Percentiles rank a stretch among this genome's conserved stretches.
Conservation (phyloP, 1,140 invertebrate genomes). For the Radopholus similis region DNA sequence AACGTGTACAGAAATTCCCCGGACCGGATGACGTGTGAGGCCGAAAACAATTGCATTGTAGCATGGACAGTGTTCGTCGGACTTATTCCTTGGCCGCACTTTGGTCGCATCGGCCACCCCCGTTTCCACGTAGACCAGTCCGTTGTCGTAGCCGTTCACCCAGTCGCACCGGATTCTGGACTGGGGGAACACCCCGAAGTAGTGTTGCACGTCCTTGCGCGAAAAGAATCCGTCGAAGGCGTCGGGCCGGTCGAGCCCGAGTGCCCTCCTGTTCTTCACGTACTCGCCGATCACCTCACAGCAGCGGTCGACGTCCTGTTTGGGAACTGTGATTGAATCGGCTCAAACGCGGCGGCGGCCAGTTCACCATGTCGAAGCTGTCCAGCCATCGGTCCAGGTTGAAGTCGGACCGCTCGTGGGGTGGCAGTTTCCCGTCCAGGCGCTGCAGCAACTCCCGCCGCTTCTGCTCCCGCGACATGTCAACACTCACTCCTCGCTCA, state of each 20-base stretch:
- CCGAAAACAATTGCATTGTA: background rate
- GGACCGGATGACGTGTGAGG: constrained; percentile 10
- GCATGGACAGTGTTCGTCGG: background rate
- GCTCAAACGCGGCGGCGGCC: background rate
- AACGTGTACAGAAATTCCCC: constrained; percentile 37
- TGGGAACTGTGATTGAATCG: background rate
- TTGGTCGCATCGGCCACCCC: constrained; percentile 37
- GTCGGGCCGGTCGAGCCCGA: constrained; percentile 36
- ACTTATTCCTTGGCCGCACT: constrained; percentile 2
- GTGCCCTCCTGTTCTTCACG: constrained; percentile 29
- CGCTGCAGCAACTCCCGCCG: constrained; percentile 23
- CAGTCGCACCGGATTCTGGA: constrained; percentile 27
- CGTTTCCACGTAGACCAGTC: constrained; percentile 45
- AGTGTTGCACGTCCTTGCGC: constrained; percentile 27
- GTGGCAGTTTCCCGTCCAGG: constrained; percentile 13
- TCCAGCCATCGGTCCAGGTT: constrained; percentile 40
- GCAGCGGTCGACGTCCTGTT: constrained; percentile 31
- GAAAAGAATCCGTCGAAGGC: constrained; percentile 32
- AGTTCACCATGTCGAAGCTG: constrained; percentile 32
- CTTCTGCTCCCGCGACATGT: constrained; percentile 12
- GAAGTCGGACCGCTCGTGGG: constrained; percentile 42
- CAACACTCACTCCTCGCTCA: background rate
- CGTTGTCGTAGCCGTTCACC: constrained; percentile 40
- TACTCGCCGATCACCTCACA: constrained; percentile 43
- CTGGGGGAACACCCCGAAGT: constrained; percentile 33